phyloP scores from a whole-genome alignment of 2,797 vertebrate genomes.

The Brotula barbata region DNA sequence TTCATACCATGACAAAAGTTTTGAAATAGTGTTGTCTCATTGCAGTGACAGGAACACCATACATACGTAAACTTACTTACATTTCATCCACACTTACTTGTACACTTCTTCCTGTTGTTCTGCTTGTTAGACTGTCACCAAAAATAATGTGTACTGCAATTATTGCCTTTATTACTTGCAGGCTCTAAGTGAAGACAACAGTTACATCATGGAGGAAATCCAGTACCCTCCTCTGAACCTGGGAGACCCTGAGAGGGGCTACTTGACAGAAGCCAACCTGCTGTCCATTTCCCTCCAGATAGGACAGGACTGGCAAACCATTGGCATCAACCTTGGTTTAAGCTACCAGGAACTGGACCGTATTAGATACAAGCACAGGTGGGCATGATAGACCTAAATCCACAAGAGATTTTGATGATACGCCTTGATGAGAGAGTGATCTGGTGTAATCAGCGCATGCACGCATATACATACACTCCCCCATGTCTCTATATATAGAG shows the following conservation, averaged over 20 bases:
- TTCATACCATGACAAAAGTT: neutral
- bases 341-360: conserved; percentile 85
- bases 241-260: conserved; percentile 92
- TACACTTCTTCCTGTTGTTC: neutral
- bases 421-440: too few species aligned
- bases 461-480: neutral
- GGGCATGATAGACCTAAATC: neutral
- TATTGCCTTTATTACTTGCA: conserved; percentile 14
- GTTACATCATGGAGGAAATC: conserved; percentile 61
- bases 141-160: neutral
- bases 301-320: conserved; percentile 86
- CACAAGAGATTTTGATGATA: too few species aligned
- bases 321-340: conserved; percentile 89
- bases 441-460: neutral
- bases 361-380: conserved; percentile 88
- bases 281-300: conserved; percentile 88
- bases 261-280: conserved; percentile 93
- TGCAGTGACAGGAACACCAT: too few species aligned
- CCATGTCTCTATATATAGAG: neutral
- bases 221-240: conserved; percentile 86
- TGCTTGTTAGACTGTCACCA: neutral
- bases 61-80: too few species aligned
- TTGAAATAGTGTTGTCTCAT: too few species aligned
- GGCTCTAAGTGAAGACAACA: conserved; percentile 61
- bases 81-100: too few species aligned